Evolutionary conservation across 2,888 invertebrate genomes (phyloP).

Genomic region (Protula sp.): DNA sequence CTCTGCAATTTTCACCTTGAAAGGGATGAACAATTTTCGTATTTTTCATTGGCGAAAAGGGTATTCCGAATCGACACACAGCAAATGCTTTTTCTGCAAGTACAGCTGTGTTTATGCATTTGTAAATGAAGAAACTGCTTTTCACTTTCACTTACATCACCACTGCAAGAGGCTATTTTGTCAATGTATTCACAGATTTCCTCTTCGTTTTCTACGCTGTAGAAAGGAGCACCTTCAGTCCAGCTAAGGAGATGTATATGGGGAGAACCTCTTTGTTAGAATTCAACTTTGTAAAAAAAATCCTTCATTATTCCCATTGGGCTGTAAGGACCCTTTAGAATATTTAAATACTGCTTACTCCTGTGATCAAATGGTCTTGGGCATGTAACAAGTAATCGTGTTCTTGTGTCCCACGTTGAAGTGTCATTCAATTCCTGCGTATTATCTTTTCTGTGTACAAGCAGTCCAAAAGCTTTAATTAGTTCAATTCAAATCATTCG

Average conservation of each 20-base stretch:
- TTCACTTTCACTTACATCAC: background rate
- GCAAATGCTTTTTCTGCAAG: background rate
- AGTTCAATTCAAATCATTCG: background rate
- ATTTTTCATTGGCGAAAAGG: background rate
- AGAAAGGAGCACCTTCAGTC: slow-evolving; percentile 1
- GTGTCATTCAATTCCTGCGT: background rate
- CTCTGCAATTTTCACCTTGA: background rate
- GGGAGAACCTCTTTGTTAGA: slow-evolving; percentile 5
- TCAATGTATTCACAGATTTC: background rate
- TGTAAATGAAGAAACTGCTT: background rate
- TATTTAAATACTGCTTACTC: background rate
- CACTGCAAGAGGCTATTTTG: background rate
- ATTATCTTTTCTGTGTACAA: background rate
- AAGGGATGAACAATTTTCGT: background rate
- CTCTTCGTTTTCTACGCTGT: background rate
- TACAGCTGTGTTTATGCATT: background rate
- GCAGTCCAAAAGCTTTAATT: background rate
- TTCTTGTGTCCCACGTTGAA: background rate
- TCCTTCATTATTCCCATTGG: background rate
- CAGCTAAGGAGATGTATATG: slow-evolving; percentile 2
- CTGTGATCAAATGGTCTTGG: background rate
- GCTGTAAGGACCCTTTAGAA: background rate
- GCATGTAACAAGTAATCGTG: background rate
- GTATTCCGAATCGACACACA: background rate
- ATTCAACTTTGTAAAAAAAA: slow-evolving; percentile 2